These are phyloP conservation scores for Ricordea florida DNA, from an alignment of 92 coral and sea anemone species.

Conservation along the genomic window DNA sequence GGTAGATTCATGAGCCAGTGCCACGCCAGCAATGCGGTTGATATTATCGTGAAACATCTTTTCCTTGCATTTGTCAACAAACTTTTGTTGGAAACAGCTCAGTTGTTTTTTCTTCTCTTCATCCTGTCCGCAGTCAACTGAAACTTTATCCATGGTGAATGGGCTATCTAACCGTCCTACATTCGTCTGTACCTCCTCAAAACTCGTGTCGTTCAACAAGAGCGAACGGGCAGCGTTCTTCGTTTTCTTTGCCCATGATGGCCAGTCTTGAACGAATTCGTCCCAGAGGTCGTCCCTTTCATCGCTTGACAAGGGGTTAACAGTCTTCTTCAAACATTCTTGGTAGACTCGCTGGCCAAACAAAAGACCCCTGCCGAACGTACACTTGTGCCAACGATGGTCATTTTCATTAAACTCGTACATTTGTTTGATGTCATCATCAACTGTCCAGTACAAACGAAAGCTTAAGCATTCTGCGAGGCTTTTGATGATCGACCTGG, in stretches of 20 bases:
- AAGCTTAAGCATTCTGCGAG: conserved; percentile 33
- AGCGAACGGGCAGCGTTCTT: background rate
- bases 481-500: conserved; percentile 47
- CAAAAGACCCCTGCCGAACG: conserved; percentile 38
- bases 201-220: background rate
- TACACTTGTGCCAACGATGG: conserved; percentile 37
- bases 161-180: conserved; percentile 25
- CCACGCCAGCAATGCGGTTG: too few species aligned
- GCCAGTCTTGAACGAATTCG: background rate
- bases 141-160: background rate
- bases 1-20: too few species aligned
- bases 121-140: conserved; percentile 39
- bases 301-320: background rate
- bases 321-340: conserved; percentile 23
- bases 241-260: conserved; percentile 19
- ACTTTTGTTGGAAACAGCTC: background rate
- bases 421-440: conserved; percentile 46
- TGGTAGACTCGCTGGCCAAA: conserved; percentile 53
- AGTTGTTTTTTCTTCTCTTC: conserved; percentile 4
- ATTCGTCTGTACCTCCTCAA: conserved; percentile 12
- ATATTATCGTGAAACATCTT: too few species aligned
- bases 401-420: conserved; percentile 27
- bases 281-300: background rate
- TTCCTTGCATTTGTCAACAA: conserved; percentile 22
- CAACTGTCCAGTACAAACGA: conserved; percentile 51